Evolutionary conservation across 2,888 invertebrate genomes (phyloP).

Genomic region (Nomada hirtipes): DNA sequence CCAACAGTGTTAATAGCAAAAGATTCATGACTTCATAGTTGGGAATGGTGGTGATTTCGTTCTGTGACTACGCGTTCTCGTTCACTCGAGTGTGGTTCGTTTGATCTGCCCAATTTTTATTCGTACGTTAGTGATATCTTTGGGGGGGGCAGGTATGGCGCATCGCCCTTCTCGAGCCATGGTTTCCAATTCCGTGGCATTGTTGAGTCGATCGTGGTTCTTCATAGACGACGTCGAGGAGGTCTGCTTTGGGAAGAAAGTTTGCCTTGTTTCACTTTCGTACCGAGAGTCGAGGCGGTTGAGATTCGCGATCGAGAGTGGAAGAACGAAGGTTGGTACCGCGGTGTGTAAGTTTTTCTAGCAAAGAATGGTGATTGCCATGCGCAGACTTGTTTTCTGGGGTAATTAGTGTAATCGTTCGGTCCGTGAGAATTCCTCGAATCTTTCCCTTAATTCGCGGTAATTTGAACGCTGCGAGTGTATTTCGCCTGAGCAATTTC

Average conservation of each 20-base stretch:
- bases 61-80: background rate
- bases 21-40: slow-evolving; percentile 80
- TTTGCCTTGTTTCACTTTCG: slow-evolving; percentile 3
- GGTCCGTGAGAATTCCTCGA: slow-evolving; percentile 10
- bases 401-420: slow-evolving; percentile 45
- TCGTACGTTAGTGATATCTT: background rate
- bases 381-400: background rate
- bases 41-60: slow-evolving; percentile 20
- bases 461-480: background rate
- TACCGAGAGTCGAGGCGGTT: background rate
- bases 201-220: background rate
- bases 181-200: background rate
- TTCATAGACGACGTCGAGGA: background rate
- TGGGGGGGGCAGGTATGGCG: background rate
- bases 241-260: slow-evolving; percentile 10
- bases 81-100: background rate
- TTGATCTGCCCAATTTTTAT: background rate
- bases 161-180: background rate
- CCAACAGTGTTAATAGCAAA: slow-evolving; percentile 68
- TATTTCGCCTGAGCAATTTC: too few species aligned
- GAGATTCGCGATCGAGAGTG: background rate
- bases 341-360: background rate
- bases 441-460: background rate
- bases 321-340: background rate
- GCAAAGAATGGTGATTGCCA: background rate